phyloP scores from a whole-genome alignment of 2,797 vertebrate species.

The Pseudotriccus pelzelni region DNA sequence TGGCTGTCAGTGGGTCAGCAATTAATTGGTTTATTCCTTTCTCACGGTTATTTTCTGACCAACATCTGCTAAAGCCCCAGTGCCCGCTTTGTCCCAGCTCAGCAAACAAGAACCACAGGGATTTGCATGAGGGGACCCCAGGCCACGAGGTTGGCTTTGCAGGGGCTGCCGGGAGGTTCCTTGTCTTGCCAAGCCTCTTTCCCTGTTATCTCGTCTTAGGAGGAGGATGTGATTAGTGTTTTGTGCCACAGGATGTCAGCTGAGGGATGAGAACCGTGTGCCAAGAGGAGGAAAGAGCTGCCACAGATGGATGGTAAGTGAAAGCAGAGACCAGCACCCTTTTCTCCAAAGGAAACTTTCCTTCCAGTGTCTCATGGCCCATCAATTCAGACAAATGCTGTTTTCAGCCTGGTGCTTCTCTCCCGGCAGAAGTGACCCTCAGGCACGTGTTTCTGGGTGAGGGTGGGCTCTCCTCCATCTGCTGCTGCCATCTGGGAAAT shows the following conservation, averaged over 20 bases:
- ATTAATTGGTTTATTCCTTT: conserved; percentile 70
- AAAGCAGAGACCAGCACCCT: neutral
- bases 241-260: neutral
- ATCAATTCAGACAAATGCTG: neutral
- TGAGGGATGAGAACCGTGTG: neutral
- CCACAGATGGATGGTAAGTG: neutral
- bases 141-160: neutral
- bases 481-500: neutral
- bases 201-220: neutral
- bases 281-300: neutral
- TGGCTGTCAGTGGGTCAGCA: conserved; percentile 47
- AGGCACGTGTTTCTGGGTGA: neutral
- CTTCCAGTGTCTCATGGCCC: neutral
- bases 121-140: neutral
- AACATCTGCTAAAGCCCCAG: neutral
- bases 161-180: neutral
- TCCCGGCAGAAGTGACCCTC: neutral
- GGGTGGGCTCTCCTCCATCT: neutral
- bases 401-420: neutral
- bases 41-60: conserved; percentile 64
- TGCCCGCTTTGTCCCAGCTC: conserved; percentile 19
- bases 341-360: neutral
- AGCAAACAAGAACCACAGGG: neutral
- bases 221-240: conserved; percentile 21
- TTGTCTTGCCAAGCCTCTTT: conserved; percentile 35